phyloP scores from a whole-genome alignment of 2,888 invertebrate genomes.

The Blastobasis adustella region DNA sequence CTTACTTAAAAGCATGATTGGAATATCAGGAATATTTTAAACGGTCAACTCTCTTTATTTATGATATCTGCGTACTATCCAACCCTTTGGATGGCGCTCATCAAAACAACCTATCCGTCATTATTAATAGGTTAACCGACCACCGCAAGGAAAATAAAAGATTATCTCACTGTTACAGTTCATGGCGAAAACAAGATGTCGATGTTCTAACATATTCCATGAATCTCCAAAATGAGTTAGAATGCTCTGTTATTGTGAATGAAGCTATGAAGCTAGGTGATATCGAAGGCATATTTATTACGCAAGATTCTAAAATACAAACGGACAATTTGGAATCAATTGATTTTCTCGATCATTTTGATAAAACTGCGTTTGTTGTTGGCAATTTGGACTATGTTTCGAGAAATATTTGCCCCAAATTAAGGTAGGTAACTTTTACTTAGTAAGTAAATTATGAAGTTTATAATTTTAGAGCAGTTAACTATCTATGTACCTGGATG shows the following conservation, averaged over 20 bases:
- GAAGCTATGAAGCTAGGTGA: slow-evolving; percentile 28
- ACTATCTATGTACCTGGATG: too few relatives aligned
- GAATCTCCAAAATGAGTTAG: slow-evolving; percentile 25
- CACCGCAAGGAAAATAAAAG: too few relatives aligned
- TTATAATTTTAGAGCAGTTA: too few relatives aligned
- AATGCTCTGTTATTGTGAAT: slow-evolving; percentile 25
- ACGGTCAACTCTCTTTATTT: too few relatives aligned
- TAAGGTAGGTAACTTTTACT: slow-evolving; percentile 27
- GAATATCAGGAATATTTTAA: too few relatives aligned
- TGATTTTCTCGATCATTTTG: slow-evolving; percentile 24
- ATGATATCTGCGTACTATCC: too few relatives aligned
- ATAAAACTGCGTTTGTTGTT: slow-evolving; percentile 25
- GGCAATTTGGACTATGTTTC: slow-evolving; percentile 35
- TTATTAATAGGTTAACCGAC: too few relatives aligned
- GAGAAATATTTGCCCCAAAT: slow-evolving; percentile 27
- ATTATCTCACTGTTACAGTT: slow-evolving; percentile 16
- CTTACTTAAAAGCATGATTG: too few relatives aligned
- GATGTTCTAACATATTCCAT: slow-evolving; percentile 23
- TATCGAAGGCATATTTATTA: slow-evolving; percentile 33
- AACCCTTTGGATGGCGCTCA: too few relatives aligned
- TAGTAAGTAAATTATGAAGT: too few relatives aligned
- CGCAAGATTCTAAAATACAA: slow-evolving; percentile 18
- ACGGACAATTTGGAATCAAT: neutral
- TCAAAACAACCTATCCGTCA: too few relatives aligned
- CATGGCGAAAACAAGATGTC: slow-evolving; percentile 28